Conservation (phyloP, 2,113 vertebrate species). For the Ophthalmolycus amberensis region DNA sequence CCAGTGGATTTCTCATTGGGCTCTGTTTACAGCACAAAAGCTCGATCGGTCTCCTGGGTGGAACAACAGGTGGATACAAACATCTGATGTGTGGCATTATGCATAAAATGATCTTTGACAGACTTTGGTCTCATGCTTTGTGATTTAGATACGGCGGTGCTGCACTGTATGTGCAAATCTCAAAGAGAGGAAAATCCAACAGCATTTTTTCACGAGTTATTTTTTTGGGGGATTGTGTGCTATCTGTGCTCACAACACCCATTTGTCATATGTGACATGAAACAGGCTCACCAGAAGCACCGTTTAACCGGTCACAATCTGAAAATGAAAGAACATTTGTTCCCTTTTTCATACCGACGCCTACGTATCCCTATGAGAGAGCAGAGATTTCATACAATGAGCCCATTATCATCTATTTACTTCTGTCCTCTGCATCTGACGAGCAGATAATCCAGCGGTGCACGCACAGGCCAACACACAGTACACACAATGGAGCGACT, state of each 20-base stretch:
- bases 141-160: background rate
- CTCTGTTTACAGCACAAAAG: conserved; percentile 26
- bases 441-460: conserved; percentile 38
- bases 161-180: conserved; percentile 5
- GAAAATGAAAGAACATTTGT: conserved; percentile 36
- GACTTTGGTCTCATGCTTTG: conserved; percentile 2
- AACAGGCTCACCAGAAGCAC: conserved; percentile 29
- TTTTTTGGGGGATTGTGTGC: conserved; percentile 2
- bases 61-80: conserved; percentile 31
- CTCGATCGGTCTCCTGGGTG: conserved; percentile 6
- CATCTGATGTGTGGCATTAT: background rate
- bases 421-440: conserved; percentile 54
- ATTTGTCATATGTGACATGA: conserved; percentile 49
- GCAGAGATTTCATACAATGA: conserved; percentile 56
- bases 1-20: conserved; percentile 27
- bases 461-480: conserved; percentile 27
- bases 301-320: conserved; percentile 29
- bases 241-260: conserved; percentile 18
- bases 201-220: conserved; percentile 10
- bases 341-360: conserved; percentile 30
- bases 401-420: conserved; percentile 62
- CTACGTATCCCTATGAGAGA: conserved; percentile 45
- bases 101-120: conserved; percentile 24
- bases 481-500: background rate
- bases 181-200: conserved; percentile 11